phyloP scores from a whole-genome alignment of 2,888 invertebrate species.

The Apodemia zela region DNA sequence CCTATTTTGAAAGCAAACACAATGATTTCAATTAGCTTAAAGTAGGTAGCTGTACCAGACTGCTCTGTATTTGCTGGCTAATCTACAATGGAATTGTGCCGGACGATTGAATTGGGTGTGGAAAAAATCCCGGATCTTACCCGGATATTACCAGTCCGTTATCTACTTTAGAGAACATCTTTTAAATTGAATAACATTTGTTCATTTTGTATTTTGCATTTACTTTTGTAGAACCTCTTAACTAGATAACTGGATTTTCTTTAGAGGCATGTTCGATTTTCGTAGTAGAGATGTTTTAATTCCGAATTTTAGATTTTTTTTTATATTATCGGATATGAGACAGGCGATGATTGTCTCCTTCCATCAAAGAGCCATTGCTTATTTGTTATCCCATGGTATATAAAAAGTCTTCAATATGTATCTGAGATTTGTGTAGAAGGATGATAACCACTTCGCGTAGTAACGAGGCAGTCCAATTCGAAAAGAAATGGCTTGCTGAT shows the following conservation, averaged over 20 bases:
- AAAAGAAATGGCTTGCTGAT: too few relatives aligned
- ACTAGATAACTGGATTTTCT: neutral
- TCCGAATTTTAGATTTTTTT: too few relatives aligned
- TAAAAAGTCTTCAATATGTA: too few relatives aligned
- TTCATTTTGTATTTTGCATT: slow-evolving; percentile 14
- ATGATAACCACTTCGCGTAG: too few relatives aligned
- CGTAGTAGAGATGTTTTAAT: too few relatives aligned
- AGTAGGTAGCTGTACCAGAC: neutral
- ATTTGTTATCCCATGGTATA: too few relatives aligned
- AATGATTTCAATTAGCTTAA: neutral
- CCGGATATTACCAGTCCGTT: slow-evolving; percentile 11
- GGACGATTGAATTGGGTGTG: neutral
- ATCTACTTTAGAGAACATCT: slow-evolving; percentile 12
- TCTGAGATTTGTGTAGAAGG: too few relatives aligned
- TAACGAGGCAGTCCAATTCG: too few relatives aligned
- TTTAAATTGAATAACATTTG: slow-evolving; percentile 12
- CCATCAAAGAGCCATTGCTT: too few relatives aligned
- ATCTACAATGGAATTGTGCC: slow-evolving; percentile 6
- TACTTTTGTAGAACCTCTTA: neutral
- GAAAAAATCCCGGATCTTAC: slow-evolving; percentile 10
- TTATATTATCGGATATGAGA: too few relatives aligned
- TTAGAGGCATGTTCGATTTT: too few relatives aligned
- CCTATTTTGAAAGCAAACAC: neutral
- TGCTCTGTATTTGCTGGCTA: neutral
- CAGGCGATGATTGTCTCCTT: too few relatives aligned